Percentiles rank a stretch among this genome's conserved stretches.
Conservation (phyloP, 2,888 invertebrate genomes). For the Spodoptera littoralis region DNA sequence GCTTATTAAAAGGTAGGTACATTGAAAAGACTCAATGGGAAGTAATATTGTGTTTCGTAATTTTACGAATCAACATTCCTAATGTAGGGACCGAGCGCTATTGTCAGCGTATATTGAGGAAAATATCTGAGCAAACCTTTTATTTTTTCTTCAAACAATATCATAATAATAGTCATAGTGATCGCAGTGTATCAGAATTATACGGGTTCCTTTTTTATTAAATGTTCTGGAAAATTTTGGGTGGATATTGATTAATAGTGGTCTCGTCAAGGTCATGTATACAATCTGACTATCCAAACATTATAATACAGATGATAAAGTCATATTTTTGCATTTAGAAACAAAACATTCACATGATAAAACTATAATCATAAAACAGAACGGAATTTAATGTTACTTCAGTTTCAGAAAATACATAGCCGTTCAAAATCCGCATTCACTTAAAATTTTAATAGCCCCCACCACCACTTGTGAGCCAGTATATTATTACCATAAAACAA, state of each 20-base stretch:
- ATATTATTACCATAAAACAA: conserved; percentile 51
- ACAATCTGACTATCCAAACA: no score
- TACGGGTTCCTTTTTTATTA: conserved; percentile 1
- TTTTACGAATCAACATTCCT: conserved; percentile 54
- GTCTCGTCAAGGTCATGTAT: background rate
- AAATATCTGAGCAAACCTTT: conserved; percentile 39
- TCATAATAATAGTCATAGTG: conserved; percentile 35
- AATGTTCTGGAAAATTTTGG: no score
- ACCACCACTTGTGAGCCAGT: conserved; percentile 22
- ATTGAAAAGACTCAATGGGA: conserved; percentile 39
- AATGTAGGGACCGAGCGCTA: conserved; percentile 35
- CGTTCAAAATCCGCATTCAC: conserved; percentile 36
- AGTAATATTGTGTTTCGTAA: conserved; percentile 52
- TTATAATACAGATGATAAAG: no score
- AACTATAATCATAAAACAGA: conserved; percentile 6
- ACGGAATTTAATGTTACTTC: conserved; percentile 10
- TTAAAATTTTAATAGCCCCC: conserved; percentile 46
- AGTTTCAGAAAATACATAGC: conserved; percentile 20
- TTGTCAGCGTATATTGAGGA: conserved; percentile 47
- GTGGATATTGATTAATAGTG: no score
- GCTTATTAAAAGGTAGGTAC: conserved; percentile 47
- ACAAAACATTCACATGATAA: background rate
- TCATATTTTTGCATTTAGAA: no score
- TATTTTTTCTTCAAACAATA: conserved; percentile 38
- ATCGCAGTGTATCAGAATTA: conserved; percentile 18